phyloP scores from a whole-genome alignment of 2,797 vertebrate species.

The Pangasius macronema region DNA sequence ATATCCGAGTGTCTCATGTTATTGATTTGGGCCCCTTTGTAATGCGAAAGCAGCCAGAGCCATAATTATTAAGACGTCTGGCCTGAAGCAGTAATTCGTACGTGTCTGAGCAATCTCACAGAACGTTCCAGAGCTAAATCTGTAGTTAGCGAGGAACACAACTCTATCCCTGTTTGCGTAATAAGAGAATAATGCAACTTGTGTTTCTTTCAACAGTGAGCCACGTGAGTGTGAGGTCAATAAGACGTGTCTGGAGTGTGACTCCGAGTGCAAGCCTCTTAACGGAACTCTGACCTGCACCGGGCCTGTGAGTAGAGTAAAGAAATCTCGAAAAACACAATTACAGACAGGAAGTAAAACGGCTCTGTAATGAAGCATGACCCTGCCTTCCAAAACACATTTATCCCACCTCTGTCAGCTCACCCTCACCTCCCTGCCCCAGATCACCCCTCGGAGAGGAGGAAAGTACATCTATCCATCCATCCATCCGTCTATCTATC shows the following conservation, averaged over 20 bases:
- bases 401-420: background rate
- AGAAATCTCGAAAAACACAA: background rate
- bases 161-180: background rate
- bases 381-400: background rate
- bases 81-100: background rate
- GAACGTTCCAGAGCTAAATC: background rate
- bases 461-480: background rate
- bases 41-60: background rate
- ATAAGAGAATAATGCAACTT: background rate
- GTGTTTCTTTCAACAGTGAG: constrained; percentile 74
- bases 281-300: constrained; percentile 82
- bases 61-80: background rate
- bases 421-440: background rate
- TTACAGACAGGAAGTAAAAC: no score
- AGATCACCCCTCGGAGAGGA: background rate
- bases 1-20: background rate
- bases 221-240: constrained; percentile 81
- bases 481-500: background rate
- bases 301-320: constrained; percentile 79
- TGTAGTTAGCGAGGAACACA: background rate
- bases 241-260: constrained; percentile 83
- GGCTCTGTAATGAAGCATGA: background rate
- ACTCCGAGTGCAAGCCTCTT: constrained; percentile 83
- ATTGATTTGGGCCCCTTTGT: background rate
- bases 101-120: background rate